Base-by-base conservation (phyloP, 2,113 vertebrate species). In the Porphyrio hochstetteri region DNA sequence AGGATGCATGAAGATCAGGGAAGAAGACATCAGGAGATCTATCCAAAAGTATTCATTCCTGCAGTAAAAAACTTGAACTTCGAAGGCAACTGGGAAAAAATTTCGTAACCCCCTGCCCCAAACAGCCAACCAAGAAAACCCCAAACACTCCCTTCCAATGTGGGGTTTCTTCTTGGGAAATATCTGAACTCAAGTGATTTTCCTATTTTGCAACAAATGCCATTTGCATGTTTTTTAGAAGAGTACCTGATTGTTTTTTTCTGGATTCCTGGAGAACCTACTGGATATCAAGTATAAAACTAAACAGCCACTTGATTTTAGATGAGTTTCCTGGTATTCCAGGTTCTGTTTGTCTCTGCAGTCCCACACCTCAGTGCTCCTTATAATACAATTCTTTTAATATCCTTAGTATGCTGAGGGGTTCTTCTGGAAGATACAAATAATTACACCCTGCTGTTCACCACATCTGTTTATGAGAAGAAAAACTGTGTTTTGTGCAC, bases 371-470 rank as follows among this genome's bases (percentile, higher is more conserved):
- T 71, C 95, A 86, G 38, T 57, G 33, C 42, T 80, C 33, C 75
- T 42, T 82, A 11, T 63, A 82, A 76, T 55, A 71, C 12, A 88
- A 86, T 57, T 61, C 53, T 85, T 74, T 93, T 23, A 42, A 28
- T 35, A 50, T 81, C 75, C 48, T 94, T 96, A 67, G 75, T 77
- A 69, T 56, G 60, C 88, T 75, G 82, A 80, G 25, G 50, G 25
- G 2, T 90, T 92, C 50, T 63, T 92, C 72, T 90, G 78, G 87
- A 95, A 52, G 69, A 69, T 36, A 19, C 33, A 93, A 88, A 93
- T 92, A 96, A 95, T 95, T 96, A 85, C 36, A 72, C 50, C 77
- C 81, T 97, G 92, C 90, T 81, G 65, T 46, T 96, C 92, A 91
- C 78, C 88, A 93, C 93, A 97, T 92, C 81, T 92, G 93, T 56